A percentile compares a stretch with the other conserved stretches of the same genome.
Conservation (phyloP, 2,113 vertebrate genomes). For the Morone saxatilis region DNA sequence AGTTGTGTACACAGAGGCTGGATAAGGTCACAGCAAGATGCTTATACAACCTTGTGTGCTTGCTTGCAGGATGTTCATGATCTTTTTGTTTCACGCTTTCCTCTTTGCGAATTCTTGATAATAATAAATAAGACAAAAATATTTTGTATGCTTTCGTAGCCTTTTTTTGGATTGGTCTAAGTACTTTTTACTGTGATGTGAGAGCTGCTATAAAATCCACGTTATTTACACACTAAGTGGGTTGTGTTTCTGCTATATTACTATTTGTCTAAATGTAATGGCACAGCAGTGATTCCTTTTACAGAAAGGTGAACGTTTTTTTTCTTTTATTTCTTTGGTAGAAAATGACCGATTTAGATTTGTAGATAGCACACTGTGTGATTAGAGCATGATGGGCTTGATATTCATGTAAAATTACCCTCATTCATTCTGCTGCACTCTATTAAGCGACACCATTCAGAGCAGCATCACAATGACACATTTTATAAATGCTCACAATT, state of each 20-base stretch:
- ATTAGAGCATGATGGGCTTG: background rate
- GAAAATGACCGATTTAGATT: background rate
- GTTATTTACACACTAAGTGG: background rate
- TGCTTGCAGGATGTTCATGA: background rate
- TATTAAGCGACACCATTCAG: conserved; percentile 18
- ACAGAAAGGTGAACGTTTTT: background rate
- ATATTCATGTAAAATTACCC: conserved; percentile 10
- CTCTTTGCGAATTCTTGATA: background rate
- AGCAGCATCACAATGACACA: conserved; percentile 6
- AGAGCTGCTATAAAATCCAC: background rate
- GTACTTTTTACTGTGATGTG: background rate
- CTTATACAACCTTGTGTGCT: background rate
- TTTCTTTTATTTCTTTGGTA: background rate
- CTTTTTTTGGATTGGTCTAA: background rate
- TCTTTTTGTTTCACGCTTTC: background rate
- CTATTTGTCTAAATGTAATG: too few relatives aligned
- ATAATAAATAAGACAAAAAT: background rate
- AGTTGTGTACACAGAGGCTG: conserved; percentile 30
- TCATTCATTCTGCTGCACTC: conserved; percentile 16
- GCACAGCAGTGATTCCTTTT: background rate
- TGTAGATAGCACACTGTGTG: background rate
- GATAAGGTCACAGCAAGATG: conserved; percentile 7
- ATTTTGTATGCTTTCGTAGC: background rate
- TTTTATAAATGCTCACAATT: conserved; percentile 41
- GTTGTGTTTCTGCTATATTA: background rate